Conservation (phyloP, 2,113 vertebrate species). For the Bothrops jararaca region DNA sequence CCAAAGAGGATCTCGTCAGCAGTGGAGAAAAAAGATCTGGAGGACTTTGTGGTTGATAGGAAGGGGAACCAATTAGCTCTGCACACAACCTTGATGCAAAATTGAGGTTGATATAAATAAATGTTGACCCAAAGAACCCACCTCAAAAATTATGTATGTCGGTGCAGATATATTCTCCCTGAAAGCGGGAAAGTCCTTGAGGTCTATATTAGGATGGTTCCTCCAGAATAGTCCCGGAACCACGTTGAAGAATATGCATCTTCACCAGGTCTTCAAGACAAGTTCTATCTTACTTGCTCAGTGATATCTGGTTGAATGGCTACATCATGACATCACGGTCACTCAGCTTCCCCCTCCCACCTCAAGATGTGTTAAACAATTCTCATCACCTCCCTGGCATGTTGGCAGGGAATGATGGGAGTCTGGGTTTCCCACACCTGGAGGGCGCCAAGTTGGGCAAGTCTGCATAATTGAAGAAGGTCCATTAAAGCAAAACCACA, state of each 20-base stretch:
- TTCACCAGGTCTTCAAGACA: neutral
- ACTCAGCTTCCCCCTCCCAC: neutral
- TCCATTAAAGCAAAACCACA: neutral
- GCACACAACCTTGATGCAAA: neutral
- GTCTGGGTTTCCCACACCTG: neutral
- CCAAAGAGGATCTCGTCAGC: neutral
- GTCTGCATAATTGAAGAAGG: neutral
- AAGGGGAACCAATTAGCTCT: neutral
- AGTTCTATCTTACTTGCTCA: neutral
- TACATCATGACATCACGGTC: neutral
- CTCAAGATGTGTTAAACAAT: neutral
- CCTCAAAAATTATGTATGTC: neutral
- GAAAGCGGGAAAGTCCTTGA: neutral
- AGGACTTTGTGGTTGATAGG: neutral
- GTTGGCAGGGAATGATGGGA: too few relatives aligned
- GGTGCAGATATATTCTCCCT: neutral
- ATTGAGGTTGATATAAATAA: neutral
- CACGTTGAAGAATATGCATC: too few relatives aligned
- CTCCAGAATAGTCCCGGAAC: neutral
- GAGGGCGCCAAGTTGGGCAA: neutral
- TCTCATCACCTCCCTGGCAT: neutral
- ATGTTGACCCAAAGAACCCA: neutral
- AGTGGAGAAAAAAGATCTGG: neutral
- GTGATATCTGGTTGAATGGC: neutral
- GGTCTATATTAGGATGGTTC: neutral